Percentiles rank a stretch among this genome's conserved stretches.
Evolutionary conservation across 2,888 invertebrate genomes (phyloP).

Genomic region (Sesia apiformis): DNA sequence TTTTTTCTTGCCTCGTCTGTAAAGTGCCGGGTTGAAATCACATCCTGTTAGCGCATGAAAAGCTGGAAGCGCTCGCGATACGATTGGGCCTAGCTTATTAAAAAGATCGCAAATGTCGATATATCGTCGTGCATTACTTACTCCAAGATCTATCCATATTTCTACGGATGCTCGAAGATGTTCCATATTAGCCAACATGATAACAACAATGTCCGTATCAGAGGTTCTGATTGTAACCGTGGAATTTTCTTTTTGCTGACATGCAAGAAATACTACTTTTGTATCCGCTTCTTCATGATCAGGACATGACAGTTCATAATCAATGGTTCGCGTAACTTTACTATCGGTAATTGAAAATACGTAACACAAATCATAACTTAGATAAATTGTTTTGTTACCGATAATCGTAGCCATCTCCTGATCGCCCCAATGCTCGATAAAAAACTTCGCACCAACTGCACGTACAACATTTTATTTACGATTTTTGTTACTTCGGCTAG

Average conservation of each 20-base stretch:
- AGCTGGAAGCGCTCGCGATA: constrained; percentile 17
- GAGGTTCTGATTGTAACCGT: constrained; percentile 5
- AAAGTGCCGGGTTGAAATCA: constrained; percentile 18
- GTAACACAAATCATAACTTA: constrained; percentile 10
- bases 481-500: constrained; percentile 2
- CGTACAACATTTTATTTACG: background rate
- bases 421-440: constrained; percentile 10
- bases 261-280: constrained; percentile 5
- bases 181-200: constrained; percentile 8
- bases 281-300: constrained; percentile 5
- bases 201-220: constrained; percentile 8
- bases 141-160: constrained; percentile 13
- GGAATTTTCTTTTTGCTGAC: constrained; percentile 1
- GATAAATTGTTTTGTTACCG: constrained; percentile 9
- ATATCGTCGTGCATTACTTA: constrained; percentile 11
- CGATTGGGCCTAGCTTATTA: constrained; percentile 12
- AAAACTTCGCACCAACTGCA: constrained; percentile 5
- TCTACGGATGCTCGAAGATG: constrained; percentile 1
- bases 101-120: constrained; percentile 14
- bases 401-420: constrained; percentile 7
- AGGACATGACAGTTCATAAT: constrained; percentile 1
- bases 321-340: constrained; percentile 1
- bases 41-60: constrained; percentile 26
- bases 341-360: constrained; percentile 6
- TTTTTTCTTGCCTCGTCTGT: constrained; percentile 10